Percentiles rank a stretch among this genome's conserved stretches.
These are phyloP conservation scores for Hystrix cristata DNA, from an alignment of 2,113 vertebrate genomes.

Conservation along the genomic window DNA sequence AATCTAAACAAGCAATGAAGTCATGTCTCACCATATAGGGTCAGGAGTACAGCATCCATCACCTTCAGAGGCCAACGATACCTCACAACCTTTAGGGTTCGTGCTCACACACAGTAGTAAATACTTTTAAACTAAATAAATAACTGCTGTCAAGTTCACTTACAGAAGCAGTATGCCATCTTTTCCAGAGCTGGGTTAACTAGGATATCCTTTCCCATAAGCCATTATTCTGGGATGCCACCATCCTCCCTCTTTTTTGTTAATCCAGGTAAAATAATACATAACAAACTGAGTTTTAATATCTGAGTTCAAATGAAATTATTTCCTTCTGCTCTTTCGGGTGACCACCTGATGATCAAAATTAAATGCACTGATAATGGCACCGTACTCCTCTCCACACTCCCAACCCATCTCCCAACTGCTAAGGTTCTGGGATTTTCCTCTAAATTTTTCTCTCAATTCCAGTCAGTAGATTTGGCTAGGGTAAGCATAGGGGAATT, in stretches of 20 bases:
- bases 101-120: slow-evolving; percentile 91
- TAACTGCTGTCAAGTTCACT: slow-evolving; percentile 90
- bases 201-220: slow-evolving; percentile 68
- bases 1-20: slow-evolving; percentile 94
- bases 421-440: slow-evolving; percentile 53
- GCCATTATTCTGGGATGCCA: not conserved
- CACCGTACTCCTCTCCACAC: not conserved
- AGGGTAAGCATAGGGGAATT: slow-evolving; percentile 34
- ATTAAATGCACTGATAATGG: slow-evolving; percentile 15
- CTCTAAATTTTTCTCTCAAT: slow-evolving; percentile 72
- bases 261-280: slow-evolving; percentile 84
- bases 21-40: slow-evolving; percentile 92
- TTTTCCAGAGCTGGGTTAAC: slow-evolving; percentile 84
- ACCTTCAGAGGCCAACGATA: slow-evolving; percentile 91
- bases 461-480: slow-evolving; percentile 39
- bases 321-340: slow-evolving; percentile 69
- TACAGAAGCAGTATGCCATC: slow-evolving; percentile 89
- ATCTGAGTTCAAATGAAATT: slow-evolving; percentile 21
- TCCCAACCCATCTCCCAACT: not conserved
- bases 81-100: slow-evolving; percentile 91
- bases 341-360: slow-evolving; percentile 42
- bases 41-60: slow-evolving; percentile 91
- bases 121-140: slow-evolving; percentile 93
- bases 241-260: not conserved
- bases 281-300: not conserved